Evolutionary conservation across 2,113 vertebrate species (phyloP).

Genomic region (Baryphthengus martii): DNA sequence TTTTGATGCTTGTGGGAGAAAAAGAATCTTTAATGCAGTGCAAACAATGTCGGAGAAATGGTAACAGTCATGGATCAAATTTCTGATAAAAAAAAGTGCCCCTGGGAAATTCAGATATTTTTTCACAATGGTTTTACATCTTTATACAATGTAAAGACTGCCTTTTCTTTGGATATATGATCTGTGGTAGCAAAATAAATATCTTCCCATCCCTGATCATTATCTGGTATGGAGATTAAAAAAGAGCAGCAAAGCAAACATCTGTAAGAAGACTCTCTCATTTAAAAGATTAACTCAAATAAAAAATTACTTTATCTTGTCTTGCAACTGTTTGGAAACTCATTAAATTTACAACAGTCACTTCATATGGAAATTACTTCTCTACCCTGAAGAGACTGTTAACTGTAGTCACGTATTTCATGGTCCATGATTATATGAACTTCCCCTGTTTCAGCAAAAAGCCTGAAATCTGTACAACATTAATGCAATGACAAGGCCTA

Average conservation of each 20-base stretch:
- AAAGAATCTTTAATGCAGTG: not conserved
- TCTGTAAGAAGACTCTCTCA: not conserved
- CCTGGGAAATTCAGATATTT: not conserved
- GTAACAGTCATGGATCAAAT: not conserved
- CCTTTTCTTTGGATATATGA: not conserved
- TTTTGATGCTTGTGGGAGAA: not conserved
- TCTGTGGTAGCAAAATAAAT: conserved; percentile 2
- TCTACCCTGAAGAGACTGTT: conserved; percentile 6
- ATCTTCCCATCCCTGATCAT: not conserved
- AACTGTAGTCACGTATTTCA: conserved; percentile 31
- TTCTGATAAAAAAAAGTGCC: not conserved
- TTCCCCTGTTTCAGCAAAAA: conserved; percentile 10
- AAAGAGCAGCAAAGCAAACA: conserved; percentile 3
- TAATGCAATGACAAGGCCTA: not conserved
- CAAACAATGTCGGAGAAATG: conserved; percentile 20
- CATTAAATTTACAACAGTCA: conserved; percentile 58
- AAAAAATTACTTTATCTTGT: conserved; percentile 50
- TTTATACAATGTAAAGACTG: not conserved
- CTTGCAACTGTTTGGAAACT: conserved; percentile 51
- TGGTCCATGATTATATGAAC: not conserved
- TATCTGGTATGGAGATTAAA: not conserved
- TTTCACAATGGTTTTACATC: not conserved
- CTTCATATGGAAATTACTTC: conserved; percentile 48
- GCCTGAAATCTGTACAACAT: not conserved
- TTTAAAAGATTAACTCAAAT: conserved; percentile 45